Evolutionary conservation across 2,888 invertebrate species (phyloP).

Genomic region (Danaus chrysippus): DNA sequence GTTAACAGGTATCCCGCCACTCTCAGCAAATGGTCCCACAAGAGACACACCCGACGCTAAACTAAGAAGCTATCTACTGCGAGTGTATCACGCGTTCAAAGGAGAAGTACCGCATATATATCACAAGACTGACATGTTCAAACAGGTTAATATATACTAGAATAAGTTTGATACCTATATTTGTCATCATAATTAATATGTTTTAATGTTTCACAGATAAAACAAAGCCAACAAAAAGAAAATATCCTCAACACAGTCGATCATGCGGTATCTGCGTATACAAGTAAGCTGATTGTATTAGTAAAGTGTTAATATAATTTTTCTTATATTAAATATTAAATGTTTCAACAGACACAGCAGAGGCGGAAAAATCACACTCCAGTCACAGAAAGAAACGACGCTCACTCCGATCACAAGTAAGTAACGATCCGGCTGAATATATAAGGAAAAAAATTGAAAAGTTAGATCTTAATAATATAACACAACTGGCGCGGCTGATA

Average conservation of each 20-base stretch:
- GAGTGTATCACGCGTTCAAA: constrained; percentile 93
- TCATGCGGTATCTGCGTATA: constrained; percentile 55
- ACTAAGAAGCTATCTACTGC: constrained; percentile 90
- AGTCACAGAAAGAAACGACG: constrained; percentile 66
- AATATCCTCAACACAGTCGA: constrained; percentile 54
- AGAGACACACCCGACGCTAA: constrained; percentile 85
- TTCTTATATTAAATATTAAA: neutral
- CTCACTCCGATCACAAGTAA: constrained; percentile 61
- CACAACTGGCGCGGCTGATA: constrained; percentile 60
- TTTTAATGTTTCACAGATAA: constrained; percentile 51
- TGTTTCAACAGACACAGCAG: constrained; percentile 51
- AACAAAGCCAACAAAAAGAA: constrained; percentile 61
- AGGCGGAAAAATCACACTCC: constrained; percentile 63
- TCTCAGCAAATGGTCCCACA: constrained; percentile 87
- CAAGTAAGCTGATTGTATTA: constrained; percentile 51
- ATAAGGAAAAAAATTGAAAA: constrained; percentile 64
- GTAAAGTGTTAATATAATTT: neutral
- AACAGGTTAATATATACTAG: constrained; percentile 46
- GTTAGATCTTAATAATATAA: constrained; percentile 64
- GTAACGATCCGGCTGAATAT: constrained; percentile 65
- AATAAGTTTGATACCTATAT: neutral
- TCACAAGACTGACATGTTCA: constrained; percentile 57
- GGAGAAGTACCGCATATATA: constrained; percentile 88
- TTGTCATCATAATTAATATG: neutral
- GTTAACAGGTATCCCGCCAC: constrained; percentile 76